phyloP scores from a whole-genome alignment of 2,888 invertebrate genomes.

The Selenia dentaria region DNA sequence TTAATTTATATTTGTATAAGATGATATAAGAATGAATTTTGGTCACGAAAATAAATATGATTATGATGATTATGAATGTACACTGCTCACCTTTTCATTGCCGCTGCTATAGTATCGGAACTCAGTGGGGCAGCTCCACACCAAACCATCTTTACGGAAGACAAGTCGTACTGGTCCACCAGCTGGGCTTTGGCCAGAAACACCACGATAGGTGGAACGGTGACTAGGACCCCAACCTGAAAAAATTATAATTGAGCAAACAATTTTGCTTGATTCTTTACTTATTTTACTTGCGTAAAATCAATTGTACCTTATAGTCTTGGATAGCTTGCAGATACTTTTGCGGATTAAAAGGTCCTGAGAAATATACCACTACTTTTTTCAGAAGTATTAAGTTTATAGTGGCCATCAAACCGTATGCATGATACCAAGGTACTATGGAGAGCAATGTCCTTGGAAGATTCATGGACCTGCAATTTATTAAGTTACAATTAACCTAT shows the following conservation, averaged over 20 bases:
- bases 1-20: no score
- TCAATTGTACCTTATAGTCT: conserved; percentile 85
- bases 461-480: background rate
- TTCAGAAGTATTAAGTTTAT: conserved; percentile 81
- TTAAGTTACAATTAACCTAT: no score
- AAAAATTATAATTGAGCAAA: no score
- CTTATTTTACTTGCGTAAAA: no score
- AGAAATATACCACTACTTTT: conserved; percentile 73
- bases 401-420: conserved; percentile 88
- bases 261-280: no score
- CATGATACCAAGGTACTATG: conserved; percentile 92
- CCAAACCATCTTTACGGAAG: conserved; percentile 50
- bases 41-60: no score
- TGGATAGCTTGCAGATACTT: conserved; percentile 86
- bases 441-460: conserved; percentile 63
- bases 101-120: conserved; percentile 43
- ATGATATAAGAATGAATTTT: no score
- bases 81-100: conserved; percentile 1
- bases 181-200: conserved; percentile 58
- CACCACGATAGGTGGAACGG: conserved; percentile 63
- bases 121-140: conserved; percentile 66
- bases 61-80: no score
- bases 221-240: background rate
- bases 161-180: conserved; percentile 57
- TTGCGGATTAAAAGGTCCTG: conserved; percentile 87